Base-by-base conservation (phyloP, 2,888 invertebrate species). In the Sphinx pinastri region DNA sequence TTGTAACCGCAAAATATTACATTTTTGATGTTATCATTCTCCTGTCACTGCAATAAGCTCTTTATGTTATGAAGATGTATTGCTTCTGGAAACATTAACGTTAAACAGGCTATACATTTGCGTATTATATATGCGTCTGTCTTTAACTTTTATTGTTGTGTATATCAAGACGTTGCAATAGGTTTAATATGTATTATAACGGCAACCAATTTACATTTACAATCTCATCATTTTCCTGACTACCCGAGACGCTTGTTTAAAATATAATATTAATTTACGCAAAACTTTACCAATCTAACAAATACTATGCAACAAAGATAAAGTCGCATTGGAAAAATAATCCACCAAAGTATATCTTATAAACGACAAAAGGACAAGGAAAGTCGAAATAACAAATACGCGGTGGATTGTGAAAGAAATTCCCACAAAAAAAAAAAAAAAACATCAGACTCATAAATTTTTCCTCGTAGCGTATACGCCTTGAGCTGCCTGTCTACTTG, bases 401-500 rank as follows among this genome's bases (percentile, higher is more conserved):
- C 76, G 76, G 77, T 77, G 74, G 75, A 78, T 76, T 79, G 70
- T 75, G 71, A 79, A 77, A 78, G 77, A 79, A 79, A 81, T 81
- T 82, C 82, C 80, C 82, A 81, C 82, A 83, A 80, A 83, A 80
- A 81, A 25, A 79, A 78, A 81, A 78, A 82, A 81, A 77, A 45
- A 63, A 63, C 78, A 81, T 75, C 73, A 79, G 77, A 74, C 80
- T 82, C 83, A 84, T 93, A 91, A 90, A 91, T 92, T 92, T 70
- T 90, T 89, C 92, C 92, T 90, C 77, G 81, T 83, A 84, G 79
- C 81, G 82, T 81, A 84, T 82, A 80, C 84, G 85, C 89, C 89
- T 90, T 89, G 88, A 84, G 85, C 82, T 85, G 88, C 84, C 87
- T 84, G 87, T 85, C 87, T 85, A 88, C 94, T 93, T 94, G 93